Evolutionary conservation across 2,888 invertebrate genomes (phyloP).

Genomic region (Polydrusus pterygomalis): DNA sequence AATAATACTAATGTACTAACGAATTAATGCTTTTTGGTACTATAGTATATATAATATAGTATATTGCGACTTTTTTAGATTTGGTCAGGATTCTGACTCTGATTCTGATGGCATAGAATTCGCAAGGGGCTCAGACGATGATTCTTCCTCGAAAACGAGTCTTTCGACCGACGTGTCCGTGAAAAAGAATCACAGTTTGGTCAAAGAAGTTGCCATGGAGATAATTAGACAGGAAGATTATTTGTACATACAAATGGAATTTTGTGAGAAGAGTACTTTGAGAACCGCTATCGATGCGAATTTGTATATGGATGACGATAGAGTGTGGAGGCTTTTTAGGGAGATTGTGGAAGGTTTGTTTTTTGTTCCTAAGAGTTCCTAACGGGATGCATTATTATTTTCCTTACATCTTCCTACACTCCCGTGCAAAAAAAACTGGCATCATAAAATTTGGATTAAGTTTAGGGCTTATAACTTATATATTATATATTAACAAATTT

Average conservation of each 20-base stretch:
- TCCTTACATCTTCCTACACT: too few species aligned
- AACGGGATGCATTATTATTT: too few species aligned
- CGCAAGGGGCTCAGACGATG: constrained; percentile 69
- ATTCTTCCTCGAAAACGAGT: constrained; percentile 51
- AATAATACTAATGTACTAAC: too few species aligned
- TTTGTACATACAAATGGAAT: constrained; percentile 98
- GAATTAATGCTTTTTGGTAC: too few species aligned
- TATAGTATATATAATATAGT: too few species aligned
- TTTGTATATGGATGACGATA: constrained; percentile 83
- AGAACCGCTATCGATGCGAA: constrained; percentile 91
- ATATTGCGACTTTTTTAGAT: constrained; percentile 35
- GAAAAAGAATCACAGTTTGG: constrained; percentile 33
- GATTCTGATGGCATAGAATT: constrained; percentile 79
- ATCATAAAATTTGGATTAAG: too few species aligned
- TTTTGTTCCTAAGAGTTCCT: constrained; percentile 14
- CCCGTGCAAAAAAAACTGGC: too few species aligned
- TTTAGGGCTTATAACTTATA: too few species aligned
- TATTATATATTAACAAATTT: too few species aligned
- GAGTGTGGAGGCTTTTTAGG: constrained; percentile 93
- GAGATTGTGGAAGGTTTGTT: constrained; percentile 90
- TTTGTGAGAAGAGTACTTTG: constrained; percentile 96
- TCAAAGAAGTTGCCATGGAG: constrained; percentile 45
- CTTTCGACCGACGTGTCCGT: constrained; percentile 37
- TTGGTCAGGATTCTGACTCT: constrained; percentile 74
- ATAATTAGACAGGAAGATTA: constrained; percentile 69